A percentile compares a stretch with the other conserved stretches of the same genome.
Conservation (phyloP, 2,113 vertebrate genomes). For the Phalacrocorax carbo region DNA sequence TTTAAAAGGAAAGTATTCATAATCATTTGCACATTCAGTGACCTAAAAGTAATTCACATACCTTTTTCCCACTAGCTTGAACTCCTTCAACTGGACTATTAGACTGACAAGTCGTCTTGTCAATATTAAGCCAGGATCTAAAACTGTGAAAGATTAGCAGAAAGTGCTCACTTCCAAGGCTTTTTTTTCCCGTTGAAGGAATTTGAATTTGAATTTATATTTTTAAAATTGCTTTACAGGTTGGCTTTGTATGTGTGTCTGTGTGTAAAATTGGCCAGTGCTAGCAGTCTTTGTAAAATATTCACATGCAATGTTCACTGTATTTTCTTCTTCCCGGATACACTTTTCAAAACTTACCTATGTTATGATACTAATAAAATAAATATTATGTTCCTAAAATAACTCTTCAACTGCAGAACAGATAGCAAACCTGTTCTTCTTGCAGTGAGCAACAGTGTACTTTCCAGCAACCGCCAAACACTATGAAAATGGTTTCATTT, state of each 20-base stretch:
- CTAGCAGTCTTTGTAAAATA: not conserved
- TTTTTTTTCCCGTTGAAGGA: not conserved
- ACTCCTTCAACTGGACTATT: not conserved
- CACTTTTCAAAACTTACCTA: constrained; percentile 12
- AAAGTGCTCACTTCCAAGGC: not conserved
- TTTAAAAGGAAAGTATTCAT: not conserved
- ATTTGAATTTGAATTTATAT: not conserved
- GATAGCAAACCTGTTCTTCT: constrained; percentile 9
- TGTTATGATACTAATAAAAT: constrained; percentile 4
- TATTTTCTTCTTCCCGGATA: not conserved
- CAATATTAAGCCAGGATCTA: not conserved
- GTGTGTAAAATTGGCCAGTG: not conserved
- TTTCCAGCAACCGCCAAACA: constrained; percentile 64
- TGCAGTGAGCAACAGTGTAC: constrained; percentile 61
- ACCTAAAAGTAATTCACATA: not conserved
- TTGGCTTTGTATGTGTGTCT: not conserved
- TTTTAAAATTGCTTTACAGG: not conserved
- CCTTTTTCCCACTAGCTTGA: not conserved
- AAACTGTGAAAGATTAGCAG: not conserved
- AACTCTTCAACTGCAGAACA: constrained; percentile 8
- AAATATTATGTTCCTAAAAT: constrained; percentile 15
- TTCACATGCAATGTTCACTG: not conserved
- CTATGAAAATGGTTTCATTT: constrained; percentile 71
- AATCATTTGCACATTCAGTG: not conserved
- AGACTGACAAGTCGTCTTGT: not conserved